Evolutionary conservation across 2,797 vertebrate genomes (phyloP), one percentile per base, ranked within the genome.

Genomic region (Salmo trutta): DNA sequence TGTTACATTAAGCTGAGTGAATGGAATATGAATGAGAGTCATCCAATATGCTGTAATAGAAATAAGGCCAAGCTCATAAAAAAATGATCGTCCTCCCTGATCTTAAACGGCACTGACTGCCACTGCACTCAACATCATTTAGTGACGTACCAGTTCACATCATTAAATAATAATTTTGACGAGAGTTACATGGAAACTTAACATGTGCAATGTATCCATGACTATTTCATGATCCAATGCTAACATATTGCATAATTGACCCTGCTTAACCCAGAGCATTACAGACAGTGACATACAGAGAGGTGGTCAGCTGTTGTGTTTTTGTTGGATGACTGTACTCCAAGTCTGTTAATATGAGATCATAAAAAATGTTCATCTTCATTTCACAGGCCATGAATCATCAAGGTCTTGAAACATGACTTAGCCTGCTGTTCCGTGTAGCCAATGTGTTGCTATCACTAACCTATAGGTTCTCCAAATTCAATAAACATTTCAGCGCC

Each of bases 331-430:
- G 88, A 84, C 79, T 84, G 79, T 85, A 84, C 79, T 85, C 76
- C 41, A 47, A 89, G 85, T 81, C 85, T 89, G 83, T 86, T 84
- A 83, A 87, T 86, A 80, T 84, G 59, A 73, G 76, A 82, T 86
- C 85, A 79, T 83, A 90, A 92, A 81, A 94, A 94, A 93, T 89
- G 93, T 92, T 91, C 85, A 90, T 92, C 88, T 90, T 91, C 84
- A 90, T 93, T 91, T 92, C 78, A 82, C 90, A 90, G 89, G 89
- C 88, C 83, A 83, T 88, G 90, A 93, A 92, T 93, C 91, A 92
- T 93, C 90, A 92, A 93, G 92, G 93, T 67, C n/a, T 67, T 29
- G 15, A 52, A 59, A 31, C 17, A 17, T 59, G 70, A 52, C 64
- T 33, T 7, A 64, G 6, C 73, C 31, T 6, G 73, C 19, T 21